Evolutionary conservation across 2,113 vertebrate species (phyloP).

Genomic region (Scartelaos histophorus): DNA sequence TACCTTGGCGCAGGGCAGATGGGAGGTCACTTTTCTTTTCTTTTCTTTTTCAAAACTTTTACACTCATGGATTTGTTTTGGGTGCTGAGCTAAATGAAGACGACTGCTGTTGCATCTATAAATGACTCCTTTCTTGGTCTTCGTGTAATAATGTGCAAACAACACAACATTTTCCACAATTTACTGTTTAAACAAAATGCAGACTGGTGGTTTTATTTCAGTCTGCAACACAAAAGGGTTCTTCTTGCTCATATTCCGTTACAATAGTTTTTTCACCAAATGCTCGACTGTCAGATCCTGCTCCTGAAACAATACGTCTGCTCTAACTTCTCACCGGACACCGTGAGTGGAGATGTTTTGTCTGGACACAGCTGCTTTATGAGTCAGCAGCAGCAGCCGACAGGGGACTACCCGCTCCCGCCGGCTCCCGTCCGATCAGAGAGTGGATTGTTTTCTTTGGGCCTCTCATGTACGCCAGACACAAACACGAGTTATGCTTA

Average conservation of each 20-base stretch:
- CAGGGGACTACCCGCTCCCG: constrained; percentile 13
- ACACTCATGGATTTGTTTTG: no score
- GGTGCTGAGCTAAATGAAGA: no score
- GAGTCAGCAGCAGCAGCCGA: constrained; percentile 17
- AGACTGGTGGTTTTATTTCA: no score
- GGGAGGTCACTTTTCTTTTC: no score
- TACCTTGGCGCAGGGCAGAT: no score
- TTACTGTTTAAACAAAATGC: no score
- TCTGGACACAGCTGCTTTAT: neutral
- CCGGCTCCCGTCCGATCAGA: constrained; percentile 10
- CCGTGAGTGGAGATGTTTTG: neutral
- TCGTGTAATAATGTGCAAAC: no score
- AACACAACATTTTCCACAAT: no score
- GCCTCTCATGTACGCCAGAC: constrained; percentile 24
- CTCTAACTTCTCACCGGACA: neutral
- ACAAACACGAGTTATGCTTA: constrained; percentile 53
- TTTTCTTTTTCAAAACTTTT: no score
- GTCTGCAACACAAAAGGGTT: no score
- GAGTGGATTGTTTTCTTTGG: constrained; percentile 10
- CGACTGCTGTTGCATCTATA: no score
- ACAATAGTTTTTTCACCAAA: neutral
- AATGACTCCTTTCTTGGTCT: no score
- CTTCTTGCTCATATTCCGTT: neutral
- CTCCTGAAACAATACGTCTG: neutral
- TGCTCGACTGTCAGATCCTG: neutral